Conservation (phyloP, 2,888 invertebrate species). For the Malthinus flaveolus region DNA sequence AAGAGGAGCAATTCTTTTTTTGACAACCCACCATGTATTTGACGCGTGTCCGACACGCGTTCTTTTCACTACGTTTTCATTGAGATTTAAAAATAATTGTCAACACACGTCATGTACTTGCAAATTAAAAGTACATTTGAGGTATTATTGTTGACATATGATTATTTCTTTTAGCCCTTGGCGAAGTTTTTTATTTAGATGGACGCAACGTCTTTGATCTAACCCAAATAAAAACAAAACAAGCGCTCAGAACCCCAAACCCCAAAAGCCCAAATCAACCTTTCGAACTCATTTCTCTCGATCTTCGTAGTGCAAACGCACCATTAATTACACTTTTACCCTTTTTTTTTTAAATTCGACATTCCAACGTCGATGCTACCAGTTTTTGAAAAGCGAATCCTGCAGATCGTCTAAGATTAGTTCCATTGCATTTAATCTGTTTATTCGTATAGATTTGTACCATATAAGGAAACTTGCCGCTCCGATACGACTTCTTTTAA, state of each 20-base stretch:
- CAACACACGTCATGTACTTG: constrained; percentile 25
- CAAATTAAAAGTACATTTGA: constrained; percentile 18
- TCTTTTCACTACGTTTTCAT: constrained; percentile 18
- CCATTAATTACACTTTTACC: background rate
- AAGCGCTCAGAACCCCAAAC: too few relatives aligned
- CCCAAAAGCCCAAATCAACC: too few relatives aligned
- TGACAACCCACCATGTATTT: constrained; percentile 15
- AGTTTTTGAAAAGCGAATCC: constrained; percentile 12
- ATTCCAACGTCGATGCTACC: constrained; percentile 7
- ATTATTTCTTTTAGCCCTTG: constrained; percentile 7
- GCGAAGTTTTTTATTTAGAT: too few relatives aligned
- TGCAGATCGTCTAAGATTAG: constrained; percentile 26
- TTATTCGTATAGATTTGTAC: constrained; percentile 30
- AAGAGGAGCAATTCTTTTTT: constrained; percentile 24
- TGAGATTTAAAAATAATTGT: constrained; percentile 25
- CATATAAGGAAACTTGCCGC: constrained; percentile 32
- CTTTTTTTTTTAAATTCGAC: constrained; percentile 8
- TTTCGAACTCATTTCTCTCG: too few relatives aligned
- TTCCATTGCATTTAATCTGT: constrained; percentile 26
- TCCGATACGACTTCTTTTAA: constrained; percentile 24
- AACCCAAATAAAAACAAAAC: too few relatives aligned
- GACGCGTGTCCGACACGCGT: constrained; percentile 25
- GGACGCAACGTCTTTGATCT: too few relatives aligned
- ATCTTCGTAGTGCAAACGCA: too few relatives aligned
- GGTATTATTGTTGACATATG: constrained; percentile 23